Conservation (phyloP, 2,797 vertebrate genomes). For the Chrysocyon brachyurus region DNA sequence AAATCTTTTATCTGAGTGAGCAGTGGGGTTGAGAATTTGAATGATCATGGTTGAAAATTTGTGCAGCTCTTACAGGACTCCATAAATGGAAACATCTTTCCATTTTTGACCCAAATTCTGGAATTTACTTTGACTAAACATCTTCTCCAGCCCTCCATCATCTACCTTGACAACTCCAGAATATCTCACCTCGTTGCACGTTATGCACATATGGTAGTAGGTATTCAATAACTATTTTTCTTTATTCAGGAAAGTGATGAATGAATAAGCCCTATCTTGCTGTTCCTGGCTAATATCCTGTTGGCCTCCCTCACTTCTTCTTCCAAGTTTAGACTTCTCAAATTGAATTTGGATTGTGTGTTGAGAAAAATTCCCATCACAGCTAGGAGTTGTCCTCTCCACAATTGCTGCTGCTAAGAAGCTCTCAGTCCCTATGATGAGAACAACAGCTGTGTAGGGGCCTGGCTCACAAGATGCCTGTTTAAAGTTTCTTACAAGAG, state of each 20-base stretch:
- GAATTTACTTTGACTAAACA: not conserved
- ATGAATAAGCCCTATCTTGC: not conserved
- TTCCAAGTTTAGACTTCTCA: not conserved
- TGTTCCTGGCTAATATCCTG: not conserved
- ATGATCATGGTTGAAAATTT: not conserved
- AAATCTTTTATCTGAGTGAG: not conserved
- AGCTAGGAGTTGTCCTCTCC: not conserved
- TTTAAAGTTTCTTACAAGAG: not conserved
- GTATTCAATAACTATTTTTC: not conserved
- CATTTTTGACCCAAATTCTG: not conserved
- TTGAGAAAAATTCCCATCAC: not conserved
- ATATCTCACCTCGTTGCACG: not conserved
- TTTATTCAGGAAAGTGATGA: not conserved
- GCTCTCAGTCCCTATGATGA: not conserved
- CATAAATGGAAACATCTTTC: not conserved
- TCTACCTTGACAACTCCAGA: not conserved
- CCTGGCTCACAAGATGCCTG: not conserved
- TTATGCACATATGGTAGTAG: not conserved
- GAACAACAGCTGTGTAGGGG: not conserved
- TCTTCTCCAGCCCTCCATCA: not conserved
- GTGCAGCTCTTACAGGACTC: fast-evolving
- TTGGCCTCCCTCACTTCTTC: not conserved
- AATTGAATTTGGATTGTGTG: not conserved
- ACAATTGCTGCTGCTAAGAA: not conserved
- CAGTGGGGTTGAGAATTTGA: not conserved